phyloP scores from a whole-genome alignment of 2,888 invertebrate species.

The Philaethria dido region DNA sequence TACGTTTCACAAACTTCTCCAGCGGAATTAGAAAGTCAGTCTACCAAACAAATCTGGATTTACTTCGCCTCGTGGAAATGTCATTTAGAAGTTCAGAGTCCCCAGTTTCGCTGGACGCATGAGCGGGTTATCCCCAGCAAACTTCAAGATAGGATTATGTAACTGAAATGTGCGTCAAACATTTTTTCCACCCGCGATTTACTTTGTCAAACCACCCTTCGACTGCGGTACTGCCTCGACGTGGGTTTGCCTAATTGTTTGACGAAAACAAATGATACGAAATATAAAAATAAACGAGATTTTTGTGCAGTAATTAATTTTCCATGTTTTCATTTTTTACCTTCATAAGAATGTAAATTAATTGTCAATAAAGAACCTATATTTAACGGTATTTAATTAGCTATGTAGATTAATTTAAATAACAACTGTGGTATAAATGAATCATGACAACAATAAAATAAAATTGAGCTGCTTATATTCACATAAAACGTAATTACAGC shows the following conservation, averaged over 20 bases:
- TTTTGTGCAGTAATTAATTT: slow-evolving; percentile 77
- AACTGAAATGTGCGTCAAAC: slow-evolving; percentile 70
- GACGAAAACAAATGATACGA: slow-evolving; percentile 82
- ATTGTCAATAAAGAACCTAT: slow-evolving; percentile 25
- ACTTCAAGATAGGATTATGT: slow-evolving; percentile 47
- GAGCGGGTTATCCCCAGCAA: slow-evolving; percentile 45
- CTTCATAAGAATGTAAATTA: slow-evolving; percentile 29
- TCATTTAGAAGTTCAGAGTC: slow-evolving; percentile 68
- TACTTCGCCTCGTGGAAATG: slow-evolving; percentile 71
- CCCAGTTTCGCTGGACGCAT: slow-evolving; percentile 46
- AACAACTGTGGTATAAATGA: slow-evolving; percentile 25
- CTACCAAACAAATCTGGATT: slow-evolving; percentile 76
- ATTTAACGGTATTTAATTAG: slow-evolving; percentile 24
- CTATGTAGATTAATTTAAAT: slow-evolving; percentile 29
- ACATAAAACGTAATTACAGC: slow-evolving; percentile 39
- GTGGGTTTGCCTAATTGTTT: slow-evolving; percentile 76
- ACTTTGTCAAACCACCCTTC: slow-evolving; percentile 25
- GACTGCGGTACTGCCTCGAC: slow-evolving; percentile 48
- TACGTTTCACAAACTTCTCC: slow-evolving; percentile 81
- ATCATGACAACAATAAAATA: slow-evolving; percentile 33
- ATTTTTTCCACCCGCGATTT: slow-evolving; percentile 57
- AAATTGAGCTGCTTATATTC: slow-evolving; percentile 32
- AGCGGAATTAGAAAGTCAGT: slow-evolving; percentile 81
- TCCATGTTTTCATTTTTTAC: slow-evolving; percentile 63
- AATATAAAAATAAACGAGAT: slow-evolving; percentile 80